These are phyloP conservation scores for Thera britannica DNA, from an alignment of 2,888 invertebrate genomes.

Conservation along the genomic window DNA sequence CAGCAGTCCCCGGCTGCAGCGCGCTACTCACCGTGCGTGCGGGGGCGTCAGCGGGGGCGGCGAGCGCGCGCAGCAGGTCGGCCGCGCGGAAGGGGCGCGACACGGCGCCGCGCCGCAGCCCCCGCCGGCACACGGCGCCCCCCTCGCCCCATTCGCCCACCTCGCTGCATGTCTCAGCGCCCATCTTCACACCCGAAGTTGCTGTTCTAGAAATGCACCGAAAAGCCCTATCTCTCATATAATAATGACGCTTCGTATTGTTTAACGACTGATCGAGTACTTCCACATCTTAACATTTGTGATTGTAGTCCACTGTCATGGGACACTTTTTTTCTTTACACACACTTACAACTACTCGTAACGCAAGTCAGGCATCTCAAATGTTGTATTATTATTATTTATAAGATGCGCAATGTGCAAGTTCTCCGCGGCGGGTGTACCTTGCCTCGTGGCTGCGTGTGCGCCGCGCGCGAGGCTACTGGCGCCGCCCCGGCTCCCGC, in stretches of 20 bases:
- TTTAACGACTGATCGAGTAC: too few relatives aligned
- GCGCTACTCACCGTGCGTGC: slow-evolving; percentile 19
- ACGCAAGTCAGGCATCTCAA: too few relatives aligned
- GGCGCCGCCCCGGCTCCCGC: not conserved
- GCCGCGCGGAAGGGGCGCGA: slow-evolving; percentile 54
- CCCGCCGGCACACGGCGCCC: slow-evolving; percentile 57
- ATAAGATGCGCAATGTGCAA: too few relatives aligned
- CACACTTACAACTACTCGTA: too few relatives aligned
- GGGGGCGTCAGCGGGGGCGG: slow-evolving; percentile 23
- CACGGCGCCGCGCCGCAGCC: slow-evolving; percentile 55
- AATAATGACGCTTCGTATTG: too few relatives aligned
- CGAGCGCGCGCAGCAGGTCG: slow-evolving; percentile 54
- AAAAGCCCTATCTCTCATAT: not conserved
- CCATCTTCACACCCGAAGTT: not conserved
- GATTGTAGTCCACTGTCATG: too few relatives aligned
- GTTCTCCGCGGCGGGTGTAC: too few relatives aligned
- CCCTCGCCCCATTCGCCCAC: slow-evolving; percentile 28
- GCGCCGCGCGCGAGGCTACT: slow-evolving; percentile 23
- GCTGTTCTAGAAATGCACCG: not conserved
- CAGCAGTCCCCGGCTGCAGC: not conserved
- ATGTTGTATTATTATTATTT: too few relatives aligned
- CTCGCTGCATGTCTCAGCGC: not conserved
- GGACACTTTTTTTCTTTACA: too few relatives aligned
- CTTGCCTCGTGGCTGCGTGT: slow-evolving; percentile 10
- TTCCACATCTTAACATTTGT: too few relatives aligned